Evolutionary conservation across 2,113 vertebrate species (phyloP).

Genomic region (Thunnus maccoyii): DNA sequence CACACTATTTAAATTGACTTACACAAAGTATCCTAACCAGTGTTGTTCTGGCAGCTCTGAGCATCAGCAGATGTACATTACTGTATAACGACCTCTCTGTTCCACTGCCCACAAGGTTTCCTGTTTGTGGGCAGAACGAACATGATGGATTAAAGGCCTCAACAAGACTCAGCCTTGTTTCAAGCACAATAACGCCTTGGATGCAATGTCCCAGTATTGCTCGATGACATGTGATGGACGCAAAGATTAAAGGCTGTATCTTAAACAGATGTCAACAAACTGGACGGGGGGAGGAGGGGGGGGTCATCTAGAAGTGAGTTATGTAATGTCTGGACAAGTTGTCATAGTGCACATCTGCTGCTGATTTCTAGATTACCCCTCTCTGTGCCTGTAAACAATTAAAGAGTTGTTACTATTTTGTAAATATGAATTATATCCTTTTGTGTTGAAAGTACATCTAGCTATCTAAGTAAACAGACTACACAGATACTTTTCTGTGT

Average conservation of each 20-base stretch:
- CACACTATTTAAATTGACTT: background rate
- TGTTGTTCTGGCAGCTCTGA: background rate
- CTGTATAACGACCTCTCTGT: constrained; percentile 39
- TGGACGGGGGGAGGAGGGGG: background rate
- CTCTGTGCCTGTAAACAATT: constrained; percentile 4
- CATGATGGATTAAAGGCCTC: constrained; percentile 1
- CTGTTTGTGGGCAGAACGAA: constrained; percentile 22
- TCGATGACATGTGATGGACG: constrained; percentile 38
- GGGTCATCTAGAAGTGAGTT: constrained; percentile 44
- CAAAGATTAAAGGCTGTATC: constrained; percentile 57
- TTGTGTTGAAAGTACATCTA: no score
- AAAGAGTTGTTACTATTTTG: background rate
- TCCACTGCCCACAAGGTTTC: constrained; percentile 13
- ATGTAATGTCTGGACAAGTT: constrained; percentile 64
- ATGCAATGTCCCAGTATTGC: constrained; percentile 10
- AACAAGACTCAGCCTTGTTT: constrained; percentile 49
- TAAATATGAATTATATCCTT: no score
- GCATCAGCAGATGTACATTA: constrained; percentile 10
- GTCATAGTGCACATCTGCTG: constrained; percentile 59
- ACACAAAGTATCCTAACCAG: background rate
- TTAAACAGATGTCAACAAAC: constrained; percentile 61
- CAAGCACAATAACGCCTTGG: constrained; percentile 28
- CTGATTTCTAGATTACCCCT: constrained; percentile 25
- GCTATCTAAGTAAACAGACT: background rate
- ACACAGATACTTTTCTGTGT: background rate